phyloP scores from a whole-genome alignment of 2,113 vertebrate species.

The Leuciscus idus region DNA sequence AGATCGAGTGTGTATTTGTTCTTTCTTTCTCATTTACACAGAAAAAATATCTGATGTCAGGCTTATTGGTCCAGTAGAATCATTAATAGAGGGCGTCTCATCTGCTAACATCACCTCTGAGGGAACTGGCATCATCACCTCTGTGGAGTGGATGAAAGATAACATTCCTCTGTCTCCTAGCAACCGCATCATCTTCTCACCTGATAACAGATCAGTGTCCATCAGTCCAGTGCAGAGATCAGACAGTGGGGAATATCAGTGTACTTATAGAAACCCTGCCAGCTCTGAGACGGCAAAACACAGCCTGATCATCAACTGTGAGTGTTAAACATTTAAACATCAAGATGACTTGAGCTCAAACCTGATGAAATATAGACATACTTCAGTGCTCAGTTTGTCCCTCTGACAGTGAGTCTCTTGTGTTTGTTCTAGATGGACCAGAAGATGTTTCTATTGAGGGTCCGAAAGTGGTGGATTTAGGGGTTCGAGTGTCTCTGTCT shows the following conservation, averaged over 20 bases:
- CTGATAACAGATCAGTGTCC: constrained; percentile 47
- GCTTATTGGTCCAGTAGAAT: constrained; percentile 21
- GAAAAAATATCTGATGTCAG: constrained; percentile 46
- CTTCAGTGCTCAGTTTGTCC: neutral
- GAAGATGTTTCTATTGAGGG: constrained; percentile 56
- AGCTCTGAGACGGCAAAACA: neutral
- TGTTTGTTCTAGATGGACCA: constrained; percentile 69
- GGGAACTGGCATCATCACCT: constrained; percentile 17
- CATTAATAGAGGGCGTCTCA: constrained; percentile 28
- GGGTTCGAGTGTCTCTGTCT: neutral
- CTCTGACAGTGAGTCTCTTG: neutral
- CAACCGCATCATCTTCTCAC: constrained; percentile 24
- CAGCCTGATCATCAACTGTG: constrained; percentile 57
- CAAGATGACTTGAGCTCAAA: neutral
- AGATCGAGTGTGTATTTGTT: neutral
- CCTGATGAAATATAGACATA: neutral
- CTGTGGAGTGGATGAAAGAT: constrained; percentile 55
- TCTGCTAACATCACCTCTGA: constrained; percentile 53
- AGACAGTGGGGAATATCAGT: constrained; percentile 61
- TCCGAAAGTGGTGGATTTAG: neutral
- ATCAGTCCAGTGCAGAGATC: constrained; percentile 39
- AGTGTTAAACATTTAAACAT: constrained; percentile 39
- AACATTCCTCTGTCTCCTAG: constrained; percentile 8
- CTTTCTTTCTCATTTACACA: constrained; percentile 31
- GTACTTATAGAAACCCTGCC: constrained; percentile 56